Evolutionary conservation across 2,888 invertebrate species (phyloP).

Genomic region (Allacma fusca): DNA sequence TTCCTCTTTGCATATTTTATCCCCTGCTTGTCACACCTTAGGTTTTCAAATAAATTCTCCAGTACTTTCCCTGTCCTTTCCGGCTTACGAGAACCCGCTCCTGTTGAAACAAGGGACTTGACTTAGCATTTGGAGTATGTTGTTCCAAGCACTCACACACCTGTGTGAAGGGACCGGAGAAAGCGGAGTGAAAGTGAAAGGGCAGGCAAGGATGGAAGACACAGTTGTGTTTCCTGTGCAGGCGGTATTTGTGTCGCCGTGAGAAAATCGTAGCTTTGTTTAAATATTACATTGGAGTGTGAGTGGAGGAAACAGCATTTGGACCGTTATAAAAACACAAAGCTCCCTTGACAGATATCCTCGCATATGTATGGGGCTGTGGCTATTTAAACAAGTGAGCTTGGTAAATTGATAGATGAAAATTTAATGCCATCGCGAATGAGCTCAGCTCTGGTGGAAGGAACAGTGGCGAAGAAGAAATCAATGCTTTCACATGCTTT

Average conservation of each 20-base stretch:
- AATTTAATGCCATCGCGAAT: constrained; percentile 31
- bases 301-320: constrained; percentile 9
- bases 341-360: constrained; percentile 11
- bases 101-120: no score
- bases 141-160: no score
- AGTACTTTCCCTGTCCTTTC: no score
- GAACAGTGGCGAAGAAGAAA: constrained; percentile 3
- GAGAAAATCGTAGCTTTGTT: neutral
- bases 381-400: constrained; percentile 33
- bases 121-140: no score
- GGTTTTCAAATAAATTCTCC: neutral
- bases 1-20: constrained; percentile 30
- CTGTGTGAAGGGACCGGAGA: neutral
- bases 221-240: neutral
- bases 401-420: constrained; percentile 36
- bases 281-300: constrained; percentile 4
- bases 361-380: constrained; percentile 14
- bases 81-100: no score
- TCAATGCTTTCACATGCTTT: constrained; percentile 23
- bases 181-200: neutral
- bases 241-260: neutral
- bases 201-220: neutral
- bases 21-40: constrained; percentile 21
- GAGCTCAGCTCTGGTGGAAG: neutral
- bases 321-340: constrained; percentile 19